Percentiles rank a stretch among this genome's conserved stretches.
Conservation (phyloP, 2,113 vertebrate species). For the Varanus salvator region DNA sequence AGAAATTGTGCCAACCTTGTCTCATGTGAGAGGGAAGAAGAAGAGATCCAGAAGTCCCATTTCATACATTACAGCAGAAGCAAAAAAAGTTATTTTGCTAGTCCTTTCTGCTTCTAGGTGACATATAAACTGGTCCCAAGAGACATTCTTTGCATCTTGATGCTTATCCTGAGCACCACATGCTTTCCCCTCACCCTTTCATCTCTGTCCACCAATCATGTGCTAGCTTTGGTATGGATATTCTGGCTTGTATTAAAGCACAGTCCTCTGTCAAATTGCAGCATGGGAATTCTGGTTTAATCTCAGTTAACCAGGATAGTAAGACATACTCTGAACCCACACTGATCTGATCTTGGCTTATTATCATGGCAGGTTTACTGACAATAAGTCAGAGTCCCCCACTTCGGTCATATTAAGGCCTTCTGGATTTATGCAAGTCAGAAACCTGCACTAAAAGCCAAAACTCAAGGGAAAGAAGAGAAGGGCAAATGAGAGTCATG, state of each 20-base stretch:
- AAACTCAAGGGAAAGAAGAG: not conserved
- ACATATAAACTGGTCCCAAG: not conserved
- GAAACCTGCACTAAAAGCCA: not conserved
- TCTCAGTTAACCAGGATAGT: not conserved
- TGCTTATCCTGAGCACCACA: not conserved
- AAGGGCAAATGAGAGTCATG: not conserved
- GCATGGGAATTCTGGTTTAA: not conserved
- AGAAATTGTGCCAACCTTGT: too few species aligned
- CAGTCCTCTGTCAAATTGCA: too few species aligned
- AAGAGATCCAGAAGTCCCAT: not conserved
- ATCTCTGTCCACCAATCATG: not conserved
- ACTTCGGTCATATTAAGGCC: not conserved
- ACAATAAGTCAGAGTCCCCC: not conserved
- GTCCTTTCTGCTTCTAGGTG: not conserved
- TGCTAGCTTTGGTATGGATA: not conserved
- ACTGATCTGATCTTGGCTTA: not conserved
- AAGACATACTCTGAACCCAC: not conserved
- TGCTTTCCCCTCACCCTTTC: not conserved
- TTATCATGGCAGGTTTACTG: not conserved
- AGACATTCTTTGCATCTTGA: not conserved
- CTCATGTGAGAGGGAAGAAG: not conserved
- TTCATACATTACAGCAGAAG: not conserved
- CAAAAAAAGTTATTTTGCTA: not conserved
- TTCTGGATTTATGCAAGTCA: not conserved
- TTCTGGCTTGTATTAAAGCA: not conserved